Evolutionary conservation across 35 echinoderm and acorn worm genomes (phyloP), one percentile per base, ranked within the genome.

Genomic region (Stichopus chloronotus): DNA sequence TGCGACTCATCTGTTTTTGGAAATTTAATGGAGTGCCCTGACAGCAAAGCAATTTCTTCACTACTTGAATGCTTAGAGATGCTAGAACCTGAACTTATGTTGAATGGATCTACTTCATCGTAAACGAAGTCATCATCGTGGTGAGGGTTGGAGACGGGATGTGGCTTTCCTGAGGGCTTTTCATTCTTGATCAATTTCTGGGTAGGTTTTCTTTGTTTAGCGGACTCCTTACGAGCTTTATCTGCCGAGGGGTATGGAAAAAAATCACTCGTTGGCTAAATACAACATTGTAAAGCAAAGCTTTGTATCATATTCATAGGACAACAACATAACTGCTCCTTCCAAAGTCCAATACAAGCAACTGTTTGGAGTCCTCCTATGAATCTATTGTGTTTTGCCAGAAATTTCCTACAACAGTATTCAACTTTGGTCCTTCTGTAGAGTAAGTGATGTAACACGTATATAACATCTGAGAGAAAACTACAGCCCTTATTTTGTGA

Each of bases 91-190:
- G 17, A 85, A n/a, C 82, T 85, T 5, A 56, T 55, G n/a, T 19
- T 85, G 23, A 85, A 53, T 13, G 82, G 82, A 55, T 85, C 82
- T n/a, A 58, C 82, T 58, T 85, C 82, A 58, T 58, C 78, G 53
- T 81, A 52, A 4, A 1, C 14, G 1, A 85, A 19, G 57, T 58
- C 54, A 11, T 85, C 82, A 7, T 85, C 82, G 12, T 30, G 24
- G 16, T 11, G 56, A 83, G 69, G 17, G n/a, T 74, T 74, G n/a
- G 69, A 74, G 8, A 74, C 20, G 5, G 69, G 69, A 7, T 14
- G 69, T 74, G 69, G 8, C 17, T 74, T 74, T n/a, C 69, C 69
- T 65, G 61, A 5, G 17, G 69, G 69, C 22, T 74, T 74, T 74
- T 21, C 69, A 20, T 74, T 74, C 20, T 7, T 21, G 6, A 20